Percentiles rank a stretch among this genome's conserved stretches.
Conservation (phyloP, 2,113 vertebrate species). For the Cariama cristata region DNA sequence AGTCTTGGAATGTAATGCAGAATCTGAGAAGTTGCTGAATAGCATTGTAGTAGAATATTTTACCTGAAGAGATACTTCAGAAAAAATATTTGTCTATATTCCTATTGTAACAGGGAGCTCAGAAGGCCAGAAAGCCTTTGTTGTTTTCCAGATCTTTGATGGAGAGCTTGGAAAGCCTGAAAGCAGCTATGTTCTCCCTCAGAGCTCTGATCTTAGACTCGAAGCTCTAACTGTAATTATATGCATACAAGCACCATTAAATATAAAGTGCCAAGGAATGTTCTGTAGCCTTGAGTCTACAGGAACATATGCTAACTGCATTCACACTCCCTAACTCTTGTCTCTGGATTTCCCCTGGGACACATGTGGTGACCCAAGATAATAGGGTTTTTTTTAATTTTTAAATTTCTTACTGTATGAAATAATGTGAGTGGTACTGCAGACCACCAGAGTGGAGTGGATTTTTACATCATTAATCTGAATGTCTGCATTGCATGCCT, state of each 20-base stretch:
- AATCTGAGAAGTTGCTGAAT: not conserved
- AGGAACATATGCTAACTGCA: not conserved
- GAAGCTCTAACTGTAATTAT: not conserved
- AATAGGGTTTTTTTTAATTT: not conserved
- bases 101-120: not conserved
- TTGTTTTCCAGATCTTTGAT: not conserved
- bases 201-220: not conserved
- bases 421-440: not conserved
- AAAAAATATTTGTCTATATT: not conserved
- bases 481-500: not conserved
- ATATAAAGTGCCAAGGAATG: not conserved
- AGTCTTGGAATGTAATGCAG: not conserved
- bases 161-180: not conserved
- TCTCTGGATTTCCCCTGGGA: not conserved
- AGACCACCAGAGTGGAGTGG: rapidly evolving
- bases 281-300: not conserved
- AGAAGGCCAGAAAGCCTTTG: not conserved
- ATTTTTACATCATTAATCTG: not conserved
- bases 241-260: not conserved
- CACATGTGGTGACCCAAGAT: not conserved
- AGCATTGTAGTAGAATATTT: not conserved
- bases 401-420: not conserved
- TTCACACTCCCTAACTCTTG: not conserved
- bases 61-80: not conserved
- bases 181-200: not conserved